Base-by-base conservation (phyloP, 2,113 vertebrate species). In the Hydropotes inermis region DNA sequence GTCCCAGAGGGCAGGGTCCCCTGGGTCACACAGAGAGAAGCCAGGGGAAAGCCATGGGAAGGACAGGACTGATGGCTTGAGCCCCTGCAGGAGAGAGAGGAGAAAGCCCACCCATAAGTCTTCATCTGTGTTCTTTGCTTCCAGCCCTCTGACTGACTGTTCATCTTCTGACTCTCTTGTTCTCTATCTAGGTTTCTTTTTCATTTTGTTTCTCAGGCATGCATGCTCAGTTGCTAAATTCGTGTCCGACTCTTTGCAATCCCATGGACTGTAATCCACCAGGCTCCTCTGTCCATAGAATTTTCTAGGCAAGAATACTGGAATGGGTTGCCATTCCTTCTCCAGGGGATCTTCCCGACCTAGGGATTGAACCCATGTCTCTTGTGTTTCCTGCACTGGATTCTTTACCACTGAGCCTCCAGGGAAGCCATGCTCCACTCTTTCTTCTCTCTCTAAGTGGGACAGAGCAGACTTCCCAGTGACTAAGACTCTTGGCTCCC, bases 161-260 rank as follows among this genome's bases (percentile, higher is more conserved):
- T 64, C 79, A 60, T 45, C 25, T 47, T 83, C 17, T 21, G 52
- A n/a, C 36, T 43, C n/a, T 36, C 25, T 2, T 3, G 1, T 58
- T 36, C 47, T 58, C 15, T 61, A 1, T 47, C 28, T 27, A 5
- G 33, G 17, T 78, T 27, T 60, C 76, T 76, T 50, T 21, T 6
- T 55, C 1, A 43, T 6, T 79, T 47, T 94, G 13, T 70, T 33
- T 54, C 36, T 64, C 25, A 0, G n/a, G n/a, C 19, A 23, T 36
- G n/a, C n/a, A 23, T 23, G 64, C 16, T 36, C 19, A 70, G 19
- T 43, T 43, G 36, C 36, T 74, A 39, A 39, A 43, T 39, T 74
- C 21, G 1, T 7, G 70, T 43, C 70, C 0, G 0, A 43, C 70
- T 74, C 21, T 74, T 25, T 43, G 21, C 5, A 11, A 39, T 10